Conservation (phyloP, 2,888 invertebrate species). For the Drepanosiphum platanoidis region DNA sequence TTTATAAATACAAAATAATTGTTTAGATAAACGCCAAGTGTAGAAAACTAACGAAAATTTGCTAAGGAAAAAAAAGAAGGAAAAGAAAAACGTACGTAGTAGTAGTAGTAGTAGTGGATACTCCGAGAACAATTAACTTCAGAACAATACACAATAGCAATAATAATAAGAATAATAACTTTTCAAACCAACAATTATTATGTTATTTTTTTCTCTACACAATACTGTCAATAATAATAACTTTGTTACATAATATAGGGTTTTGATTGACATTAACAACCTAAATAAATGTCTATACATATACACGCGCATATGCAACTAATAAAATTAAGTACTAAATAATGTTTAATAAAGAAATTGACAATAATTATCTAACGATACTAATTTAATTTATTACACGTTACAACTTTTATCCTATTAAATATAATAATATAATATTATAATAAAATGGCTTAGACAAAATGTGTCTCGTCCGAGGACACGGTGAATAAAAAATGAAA, state of each 20-base stretch:
- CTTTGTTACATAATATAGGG: neutral
- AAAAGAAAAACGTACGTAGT: no score
- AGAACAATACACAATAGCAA: constrained; percentile 1
- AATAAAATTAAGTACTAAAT: constrained; percentile 36
- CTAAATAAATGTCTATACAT: constrained; percentile 15
- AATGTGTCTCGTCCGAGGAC: neutral
- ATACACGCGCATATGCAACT: neutral
- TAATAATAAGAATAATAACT: constrained; percentile 10
- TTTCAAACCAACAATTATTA: constrained; percentile 25
- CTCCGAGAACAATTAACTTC: constrained; percentile 11
- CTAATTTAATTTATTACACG: constrained; percentile 15
- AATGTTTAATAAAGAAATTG: constrained; percentile 42
- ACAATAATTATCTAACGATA: constrained; percentile 46
- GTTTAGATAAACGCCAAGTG: neutral
- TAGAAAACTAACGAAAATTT: constrained; percentile 34
- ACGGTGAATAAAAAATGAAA: neutral
- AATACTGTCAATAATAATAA: constrained; percentile 22
- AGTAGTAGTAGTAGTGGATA: constrained; percentile 9
- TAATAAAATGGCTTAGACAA: constrained; percentile 25
- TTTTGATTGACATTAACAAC: constrained; percentile 45
- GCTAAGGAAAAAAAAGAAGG: neutral
- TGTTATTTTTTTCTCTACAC: neutral
- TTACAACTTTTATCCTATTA: no score
- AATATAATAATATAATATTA: no score
- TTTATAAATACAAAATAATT: neutral